phyloP scores from a whole-genome alignment of 2,888 invertebrate species.

The Orchesella flavescens region DNA sequence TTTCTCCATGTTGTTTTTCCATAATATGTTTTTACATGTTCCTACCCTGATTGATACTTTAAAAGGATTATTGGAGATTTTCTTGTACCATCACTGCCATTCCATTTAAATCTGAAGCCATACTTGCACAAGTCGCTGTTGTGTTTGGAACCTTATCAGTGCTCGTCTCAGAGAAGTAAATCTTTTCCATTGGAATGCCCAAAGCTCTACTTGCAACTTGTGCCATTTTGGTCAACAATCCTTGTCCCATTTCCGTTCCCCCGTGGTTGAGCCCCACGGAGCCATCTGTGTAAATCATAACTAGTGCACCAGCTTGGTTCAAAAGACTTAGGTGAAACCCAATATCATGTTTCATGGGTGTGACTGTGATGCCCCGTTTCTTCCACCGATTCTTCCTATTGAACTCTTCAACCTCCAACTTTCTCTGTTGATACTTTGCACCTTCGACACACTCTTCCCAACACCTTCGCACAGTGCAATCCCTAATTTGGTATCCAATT shows the following conservation, averaged over 20 bases:
- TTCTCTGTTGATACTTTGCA: conserved; percentile 79
- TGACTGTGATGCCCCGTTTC: conserved; percentile 87
- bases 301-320: conserved; percentile 90
- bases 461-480: conserved; percentile 84
- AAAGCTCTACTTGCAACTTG: conserved; percentile 84
- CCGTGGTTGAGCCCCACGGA: conserved; percentile 76
- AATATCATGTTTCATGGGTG: conserved; percentile 90
- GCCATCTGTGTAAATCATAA: conserved; percentile 84
- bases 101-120: conserved; percentile 91
- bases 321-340: conserved; percentile 86
- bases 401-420: conserved; percentile 79
- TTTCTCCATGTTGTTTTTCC: no score
- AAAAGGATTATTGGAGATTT: no score
- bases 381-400: conserved; percentile 90
- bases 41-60: no score
- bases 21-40: no score
- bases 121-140: conserved; percentile 88
- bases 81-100: conserved; percentile 82
- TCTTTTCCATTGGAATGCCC: conserved; percentile 81
- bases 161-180: conserved; percentile 87
- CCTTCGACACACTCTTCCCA: conserved; percentile 85
- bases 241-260: conserved; percentile 96
- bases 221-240: conserved; percentile 95
- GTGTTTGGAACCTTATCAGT: conserved; percentile 95
- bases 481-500: conserved; percentile 82